These are phyloP conservation scores for Enteromius unitaeniatus DNA, from an alignment of 2,797 vertebrate genomes.

Conservation along the genomic window DNA sequence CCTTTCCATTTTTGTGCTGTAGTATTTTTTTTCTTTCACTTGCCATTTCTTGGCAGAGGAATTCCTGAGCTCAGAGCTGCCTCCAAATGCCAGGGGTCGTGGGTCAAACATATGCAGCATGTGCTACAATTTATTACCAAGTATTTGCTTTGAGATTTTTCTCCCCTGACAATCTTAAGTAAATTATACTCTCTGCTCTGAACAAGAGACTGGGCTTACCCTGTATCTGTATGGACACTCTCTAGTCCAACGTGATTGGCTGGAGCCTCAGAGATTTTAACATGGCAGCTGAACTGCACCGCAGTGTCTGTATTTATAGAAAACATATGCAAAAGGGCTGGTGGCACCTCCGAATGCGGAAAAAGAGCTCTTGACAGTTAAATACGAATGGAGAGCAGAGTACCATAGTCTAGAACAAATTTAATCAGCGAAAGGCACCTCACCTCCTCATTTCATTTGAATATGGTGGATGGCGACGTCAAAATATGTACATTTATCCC, in stretches of 20 bases:
- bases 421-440: constrained; percentile 82
- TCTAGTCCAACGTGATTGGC: constrained; percentile 79
- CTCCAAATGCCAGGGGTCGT: constrained; percentile 92
- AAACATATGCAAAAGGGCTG: constrained; percentile 83
- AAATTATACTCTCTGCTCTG: constrained; percentile 80
- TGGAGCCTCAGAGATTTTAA: constrained; percentile 76
- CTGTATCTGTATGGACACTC: constrained; percentile 47
- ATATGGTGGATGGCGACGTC: constrained; percentile 79
- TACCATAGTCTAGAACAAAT: constrained; percentile 70
- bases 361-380: constrained; percentile 66
- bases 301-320: constrained; percentile 84
- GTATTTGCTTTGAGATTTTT: constrained; percentile 91
- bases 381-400: constrained; percentile 74
- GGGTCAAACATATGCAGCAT: constrained; percentile 92
- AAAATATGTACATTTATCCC: constrained; percentile 79
- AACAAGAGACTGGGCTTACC: constrained; percentile 65
- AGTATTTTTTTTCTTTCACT: constrained; percentile 48
- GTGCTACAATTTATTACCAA: constrained; percentile 94
- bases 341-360: constrained; percentile 75
- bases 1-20: constrained; percentile 28
- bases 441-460: constrained; percentile 85
- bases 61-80: constrained; percentile 83
- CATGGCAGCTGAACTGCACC: constrained; percentile 65
- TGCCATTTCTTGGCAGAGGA: constrained; percentile 66
- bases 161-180: constrained; percentile 93